A percentile compares a stretch with the other conserved stretches of the same genome.
Evolutionary conservation across 2,888 invertebrate genomes (phyloP).

Genomic region (Mamestra brassicae): DNA sequence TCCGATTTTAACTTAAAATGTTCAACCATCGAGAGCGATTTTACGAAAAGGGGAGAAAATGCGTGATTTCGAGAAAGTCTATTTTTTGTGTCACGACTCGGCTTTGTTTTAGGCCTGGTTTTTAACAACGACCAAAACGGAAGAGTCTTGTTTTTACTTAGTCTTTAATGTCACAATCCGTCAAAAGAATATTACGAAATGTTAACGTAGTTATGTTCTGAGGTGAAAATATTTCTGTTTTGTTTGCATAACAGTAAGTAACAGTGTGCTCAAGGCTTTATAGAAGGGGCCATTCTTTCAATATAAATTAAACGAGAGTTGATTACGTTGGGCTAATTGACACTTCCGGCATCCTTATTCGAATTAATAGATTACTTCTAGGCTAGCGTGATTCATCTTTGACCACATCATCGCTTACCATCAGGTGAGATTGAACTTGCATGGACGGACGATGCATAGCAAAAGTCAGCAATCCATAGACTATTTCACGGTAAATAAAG

Average conservation of each 20-base stretch:
- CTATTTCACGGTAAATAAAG: too few species aligned
- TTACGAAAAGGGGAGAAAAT: slow-evolving; percentile 57
- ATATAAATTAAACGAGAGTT: slow-evolving; percentile 6
- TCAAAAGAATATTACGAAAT: slow-evolving; percentile 23
- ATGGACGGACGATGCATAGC: too few species aligned
- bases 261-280: slow-evolving; percentile 21
- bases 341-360: slow-evolving; percentile 8
- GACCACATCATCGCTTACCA: not conserved
- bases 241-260: not conserved
- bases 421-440: not conserved
- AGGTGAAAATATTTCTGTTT: slow-evolving; percentile 6
- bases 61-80: slow-evolving; percentile 57
- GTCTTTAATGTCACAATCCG: slow-evolving; percentile 22
- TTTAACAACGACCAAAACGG: slow-evolving; percentile 24
- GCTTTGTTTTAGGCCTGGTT: slow-evolving; percentile 27
- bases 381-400: not conserved
- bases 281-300: slow-evolving; percentile 19
- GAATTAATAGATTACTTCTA: not conserved
- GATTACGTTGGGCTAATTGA: not conserved
- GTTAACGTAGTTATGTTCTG: slow-evolving; percentile 17
- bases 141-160: slow-evolving; percentile 41
- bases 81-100: slow-evolving; percentile 19
- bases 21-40: slow-evolving; percentile 36
- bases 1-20: slow-evolving; percentile 66
- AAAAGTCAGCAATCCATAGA: too few species aligned